Evolutionary conservation across 2,113 vertebrate species (phyloP).

Genomic region (Raphicerus campestris): DNA sequence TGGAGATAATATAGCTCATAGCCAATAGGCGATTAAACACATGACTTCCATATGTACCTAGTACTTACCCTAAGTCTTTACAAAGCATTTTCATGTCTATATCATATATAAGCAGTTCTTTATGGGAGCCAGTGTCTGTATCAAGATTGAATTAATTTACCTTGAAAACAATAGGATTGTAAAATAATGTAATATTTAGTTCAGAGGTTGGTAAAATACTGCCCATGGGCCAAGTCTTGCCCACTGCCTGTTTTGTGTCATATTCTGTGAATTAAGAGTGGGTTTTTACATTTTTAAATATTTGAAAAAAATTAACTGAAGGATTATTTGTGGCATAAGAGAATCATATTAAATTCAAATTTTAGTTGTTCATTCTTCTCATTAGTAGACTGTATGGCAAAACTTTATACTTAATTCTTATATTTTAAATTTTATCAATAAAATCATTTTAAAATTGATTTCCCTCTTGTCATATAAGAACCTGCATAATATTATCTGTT

Average conservation of each 20-base stretch:
- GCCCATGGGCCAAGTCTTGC: not conserved
- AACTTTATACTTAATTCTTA: not conserved
- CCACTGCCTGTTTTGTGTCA: not conserved
- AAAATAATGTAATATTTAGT: not conserved
- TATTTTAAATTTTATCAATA: slow-evolving; percentile 3
- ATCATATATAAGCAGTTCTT: not conserved
- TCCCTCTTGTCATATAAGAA: not conserved
- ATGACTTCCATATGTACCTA: not conserved
- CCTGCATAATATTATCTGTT: not conserved
- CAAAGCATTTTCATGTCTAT: not conserved
- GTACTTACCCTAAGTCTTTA: not conserved
- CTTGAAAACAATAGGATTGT: not conserved
- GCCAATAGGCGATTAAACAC: not conserved
- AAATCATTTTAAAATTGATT: not conserved
- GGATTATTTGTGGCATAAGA: not conserved
- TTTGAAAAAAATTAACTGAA: not conserved
- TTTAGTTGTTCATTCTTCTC: not conserved
- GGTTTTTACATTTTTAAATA: not conserved
- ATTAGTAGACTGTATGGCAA: not conserved
- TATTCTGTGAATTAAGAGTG: not conserved
- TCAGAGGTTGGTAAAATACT: not conserved
- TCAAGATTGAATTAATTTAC: not conserved
- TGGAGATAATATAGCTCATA: not conserved
- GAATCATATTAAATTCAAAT: not conserved
- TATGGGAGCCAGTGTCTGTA: not conserved